Base-by-base conservation (phyloP, 2,797 vertebrate genomes). In the Peromyscus aztecus region DNA sequence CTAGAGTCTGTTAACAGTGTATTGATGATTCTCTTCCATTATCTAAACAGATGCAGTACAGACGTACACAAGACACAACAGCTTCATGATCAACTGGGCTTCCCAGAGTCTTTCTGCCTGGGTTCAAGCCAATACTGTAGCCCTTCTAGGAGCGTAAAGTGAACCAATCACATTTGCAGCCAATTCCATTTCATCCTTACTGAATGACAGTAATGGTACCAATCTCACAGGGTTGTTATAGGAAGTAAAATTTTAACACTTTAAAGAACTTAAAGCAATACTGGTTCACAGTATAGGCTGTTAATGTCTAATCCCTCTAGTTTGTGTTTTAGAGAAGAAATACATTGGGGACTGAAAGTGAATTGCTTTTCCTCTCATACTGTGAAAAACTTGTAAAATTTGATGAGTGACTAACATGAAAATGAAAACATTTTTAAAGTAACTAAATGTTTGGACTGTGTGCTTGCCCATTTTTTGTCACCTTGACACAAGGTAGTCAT, bases 291-390 rank as follows among this genome's bases (percentile, higher is more conserved):
- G 10, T 61, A 71, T 65, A 4, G 49, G 4, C 55, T 90, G 14
- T 55, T 69, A 65, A 49, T 69, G 46, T 29, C 23, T 89, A 82
- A 86, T 86, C n/a, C 29, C 10, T n/a, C 81, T 21, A 57, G 24
- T 34, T 12, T 73, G 17, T 71, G 17, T 40, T 83, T 84, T 71
- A 69, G 75, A 63, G 52, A 7, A 59, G 40, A 94, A 83, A 94
- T 49, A 59, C 6, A 69, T 46, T 7, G 8, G 12, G 21, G 86
- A 88, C 40, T 63, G 16, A 85, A 90, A 23, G 92, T 80, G 24
- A 90, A 92, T 92, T 95, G 3, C 8, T 93, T 94, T 94, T 82
- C n/a, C 87, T 87, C 82, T 71, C 71, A 93, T 31, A 86, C 89
- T 73, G 10, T 86, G 67, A 93, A 96, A 63, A 73, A 86, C n/a